phyloP scores from a whole-genome alignment of 2,888 invertebrate genomes.

The Drosophila mimetica region DNA sequence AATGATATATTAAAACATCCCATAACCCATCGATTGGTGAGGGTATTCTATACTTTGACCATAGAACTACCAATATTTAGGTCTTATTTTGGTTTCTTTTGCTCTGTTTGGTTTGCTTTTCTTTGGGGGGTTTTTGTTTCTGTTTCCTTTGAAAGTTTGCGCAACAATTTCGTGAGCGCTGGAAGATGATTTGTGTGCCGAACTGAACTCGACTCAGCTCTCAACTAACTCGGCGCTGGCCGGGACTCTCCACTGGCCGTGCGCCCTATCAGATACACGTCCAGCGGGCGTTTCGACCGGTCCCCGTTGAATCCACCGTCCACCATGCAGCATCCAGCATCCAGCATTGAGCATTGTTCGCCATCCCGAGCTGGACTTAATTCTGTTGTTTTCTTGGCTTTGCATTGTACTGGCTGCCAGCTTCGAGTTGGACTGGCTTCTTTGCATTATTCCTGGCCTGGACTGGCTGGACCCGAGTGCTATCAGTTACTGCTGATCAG shows the following conservation, averaged over 20 bases:
- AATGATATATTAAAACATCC: no score
- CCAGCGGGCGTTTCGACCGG: slow-evolving; percentile 77
- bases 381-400: slow-evolving; percentile 57
- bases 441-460: slow-evolving; percentile 70
- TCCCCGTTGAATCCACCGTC: slow-evolving; percentile 40
- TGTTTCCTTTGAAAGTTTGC: slow-evolving; percentile 68
- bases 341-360: slow-evolving; percentile 59
- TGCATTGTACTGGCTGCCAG: slow-evolving; percentile 59
- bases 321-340: slow-evolving; percentile 8
- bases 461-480: slow-evolving; percentile 23
- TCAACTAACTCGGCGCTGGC: slow-evolving; percentile 33
- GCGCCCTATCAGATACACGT: slow-evolving; percentile 77
- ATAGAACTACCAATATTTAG: slow-evolving; percentile 4
- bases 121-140: slow-evolving; percentile 51
- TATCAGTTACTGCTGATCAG: slow-evolving; percentile 79
- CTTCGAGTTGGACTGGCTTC: slow-evolving; percentile 53
- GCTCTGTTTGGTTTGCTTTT: slow-evolving; percentile 47
- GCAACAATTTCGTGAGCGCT: slow-evolving; percentile 83
- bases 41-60: slow-evolving; percentile 28
- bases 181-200: slow-evolving; percentile 82
- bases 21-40: neutral
- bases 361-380: slow-evolving; percentile 65
- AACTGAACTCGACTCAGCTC: slow-evolving; percentile 60
- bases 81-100: slow-evolving; percentile 32
- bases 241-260: slow-evolving; percentile 30